A percentile compares a stretch with the other conserved stretches of the same genome.
These are phyloP conservation scores for Drosophila truncata DNA, from an alignment of 1,140 invertebrate species.

Conservation along the genomic window DNA sequence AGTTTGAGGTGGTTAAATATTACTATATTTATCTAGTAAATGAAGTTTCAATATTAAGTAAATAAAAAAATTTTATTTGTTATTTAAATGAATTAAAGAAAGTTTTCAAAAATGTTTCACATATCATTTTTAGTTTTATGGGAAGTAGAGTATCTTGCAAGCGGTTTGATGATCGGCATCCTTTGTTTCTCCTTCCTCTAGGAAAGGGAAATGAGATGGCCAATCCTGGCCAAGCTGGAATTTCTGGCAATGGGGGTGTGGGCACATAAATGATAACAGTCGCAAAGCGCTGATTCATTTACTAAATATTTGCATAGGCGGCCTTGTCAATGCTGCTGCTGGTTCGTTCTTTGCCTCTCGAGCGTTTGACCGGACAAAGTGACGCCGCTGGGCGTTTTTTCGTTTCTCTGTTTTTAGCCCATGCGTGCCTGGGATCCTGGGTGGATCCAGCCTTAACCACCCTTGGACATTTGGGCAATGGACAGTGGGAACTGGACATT, in stretches of 20 bases:
- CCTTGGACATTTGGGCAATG: conserved; percentile 20
- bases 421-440: conserved; percentile 38
- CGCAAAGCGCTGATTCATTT: conserved; percentile 85
- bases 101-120: neutral
- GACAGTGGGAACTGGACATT: conserved; percentile 18
- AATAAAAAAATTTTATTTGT: neutral
- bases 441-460: conserved; percentile 30
- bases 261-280: conserved; percentile 81
- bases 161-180: neutral
- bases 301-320: conserved; percentile 85
- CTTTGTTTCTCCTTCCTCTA: neutral
- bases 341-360: conserved; percentile 27
- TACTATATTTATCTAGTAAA: neutral
- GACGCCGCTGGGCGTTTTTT: conserved; percentile 64
- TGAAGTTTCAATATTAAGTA: neutral
- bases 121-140: too few relatives aligned
- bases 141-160: neutral
- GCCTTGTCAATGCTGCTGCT: conserved; percentile 82
- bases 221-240: conserved; percentile 44
- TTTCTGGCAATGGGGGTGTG: conserved; percentile 17
- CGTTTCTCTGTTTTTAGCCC: conserved; percentile 1
- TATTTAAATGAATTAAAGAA: neutral
- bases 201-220: conserved; percentile 8
- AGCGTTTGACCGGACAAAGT: conserved; percentile 68
- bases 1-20: neutral